Conservation (phyloP, 2,113 vertebrate genomes). For the Mus pahari region DNA sequence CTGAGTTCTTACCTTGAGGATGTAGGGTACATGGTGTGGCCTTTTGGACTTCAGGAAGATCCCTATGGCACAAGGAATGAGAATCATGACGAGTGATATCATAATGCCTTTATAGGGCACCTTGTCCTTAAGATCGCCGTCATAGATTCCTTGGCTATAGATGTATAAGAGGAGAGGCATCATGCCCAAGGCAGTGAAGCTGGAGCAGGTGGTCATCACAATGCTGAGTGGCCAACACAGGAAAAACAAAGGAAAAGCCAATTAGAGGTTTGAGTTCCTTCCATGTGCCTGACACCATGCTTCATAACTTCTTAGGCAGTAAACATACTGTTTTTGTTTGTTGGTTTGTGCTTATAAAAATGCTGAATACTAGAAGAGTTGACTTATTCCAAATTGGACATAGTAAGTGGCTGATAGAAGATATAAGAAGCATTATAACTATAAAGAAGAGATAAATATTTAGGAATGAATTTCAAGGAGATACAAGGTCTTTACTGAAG, state of each 20-base stretch:
- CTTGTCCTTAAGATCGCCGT: slow-evolving; percentile 84
- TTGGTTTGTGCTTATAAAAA: background rate
- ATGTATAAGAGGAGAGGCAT: slow-evolving; percentile 92
- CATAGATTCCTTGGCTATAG: slow-evolving; percentile 86
- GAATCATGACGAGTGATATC: slow-evolving; percentile 82
- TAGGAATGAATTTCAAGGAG: background rate
- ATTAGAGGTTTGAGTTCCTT: background rate
- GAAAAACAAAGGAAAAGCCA: slow-evolving; percentile 20
- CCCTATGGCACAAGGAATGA: slow-evolving; percentile 89
- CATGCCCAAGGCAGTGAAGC: slow-evolving; percentile 88
- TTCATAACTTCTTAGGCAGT: background rate
- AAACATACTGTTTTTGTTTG: background rate
- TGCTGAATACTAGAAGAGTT: background rate
- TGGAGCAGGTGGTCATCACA: slow-evolving; percentile 92
- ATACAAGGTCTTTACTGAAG: background rate
- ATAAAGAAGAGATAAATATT: no score
- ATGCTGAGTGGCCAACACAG: slow-evolving; percentile 85
- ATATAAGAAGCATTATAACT: background rate
- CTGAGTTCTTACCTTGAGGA: slow-evolving; percentile 87
- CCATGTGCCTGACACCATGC: background rate
- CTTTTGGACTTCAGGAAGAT: slow-evolving; percentile 90
- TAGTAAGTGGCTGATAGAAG: background rate
- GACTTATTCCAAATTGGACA: background rate
- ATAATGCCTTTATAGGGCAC: slow-evolving; percentile 89
- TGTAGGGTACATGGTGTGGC: slow-evolving; percentile 84